Base-by-base conservation (phyloP, 1,140 invertebrate genomes). In the Trichonephila clavata region DNA sequence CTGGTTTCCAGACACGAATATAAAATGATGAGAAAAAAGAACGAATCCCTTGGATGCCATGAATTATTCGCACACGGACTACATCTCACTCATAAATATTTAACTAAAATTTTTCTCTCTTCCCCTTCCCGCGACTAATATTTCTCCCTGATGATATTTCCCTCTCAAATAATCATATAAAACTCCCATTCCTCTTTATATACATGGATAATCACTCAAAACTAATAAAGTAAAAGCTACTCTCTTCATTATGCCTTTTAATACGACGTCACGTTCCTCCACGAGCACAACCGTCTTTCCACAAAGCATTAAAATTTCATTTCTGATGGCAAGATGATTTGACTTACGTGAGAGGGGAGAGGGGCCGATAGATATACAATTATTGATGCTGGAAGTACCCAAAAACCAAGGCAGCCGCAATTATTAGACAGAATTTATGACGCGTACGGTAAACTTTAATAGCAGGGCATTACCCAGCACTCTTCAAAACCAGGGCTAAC, bases 351-450 rank as follows among this genome's bases (percentile, higher is more conserved):
- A 14, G n/a, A 13, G 6, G 27, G 71, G 71, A 27, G 68, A 7
- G 7, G 50, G 10, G 2, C 32, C 7, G 8, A 50, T 50, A 7
- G 27, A 32, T 77, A 77, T 39, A 77, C 68, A 77, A 77, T 77
- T 13, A 77, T 77, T 32, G 27, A 6, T 1, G 71, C 27, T 39
- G 24, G 71, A 20, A 77, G 32, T 39, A 27, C 71, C 71, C 71
- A 77, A 77, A 77, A 77, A 77, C 71, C 71, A 77, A 32, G 14
- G 24, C 71, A 65, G n/a, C 16, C n/a, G 57, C 90, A 91, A 84
- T 91, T 81, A 91, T 83, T 80, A 21, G 50, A n/a, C 18, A 24
- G 60, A 91, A 91, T 91, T 91, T 91, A 91, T 63, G 59, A 59
- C 80, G 21, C 10, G 20, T 83, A 27, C 60, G 57, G 68, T 84